A percentile compares a stretch with the other conserved stretches of the same genome.
These are phyloP conservation scores for Cataglyphis altisquamis DNA, from an alignment of 2,888 invertebrate species.

Conservation along the genomic window DNA sequence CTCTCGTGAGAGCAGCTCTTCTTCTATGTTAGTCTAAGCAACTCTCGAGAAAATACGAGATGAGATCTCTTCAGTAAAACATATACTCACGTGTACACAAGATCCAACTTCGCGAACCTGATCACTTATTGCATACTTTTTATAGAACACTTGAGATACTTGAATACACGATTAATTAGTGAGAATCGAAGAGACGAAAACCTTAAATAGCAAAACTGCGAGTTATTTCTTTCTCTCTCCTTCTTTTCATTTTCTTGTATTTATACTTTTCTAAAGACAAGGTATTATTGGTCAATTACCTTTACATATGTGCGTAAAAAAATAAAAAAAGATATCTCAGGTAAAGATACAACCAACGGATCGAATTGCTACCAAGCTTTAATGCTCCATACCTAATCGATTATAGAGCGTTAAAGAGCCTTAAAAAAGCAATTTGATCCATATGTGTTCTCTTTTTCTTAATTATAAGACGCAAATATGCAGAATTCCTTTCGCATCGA, in stretches of 20 bases:
- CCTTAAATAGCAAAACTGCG: not conserved
- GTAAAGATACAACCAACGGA: slow-evolving; percentile 18
- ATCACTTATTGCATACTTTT: slow-evolving; percentile 16
- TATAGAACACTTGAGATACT: not conserved
- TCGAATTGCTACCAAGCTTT: slow-evolving; percentile 37
- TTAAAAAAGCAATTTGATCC: slow-evolving; percentile 22
- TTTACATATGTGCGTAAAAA: not conserved
- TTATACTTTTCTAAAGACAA: not conserved
- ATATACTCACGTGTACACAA: not conserved
- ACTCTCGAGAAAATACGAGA: slow-evolving; percentile 38
- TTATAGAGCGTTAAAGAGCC: slow-evolving; percentile 19
- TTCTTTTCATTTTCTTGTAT: not conserved
- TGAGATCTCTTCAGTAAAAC: slow-evolving; percentile 36
- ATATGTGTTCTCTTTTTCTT: not conserved
- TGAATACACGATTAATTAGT: not conserved
- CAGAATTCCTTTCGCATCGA: slow-evolving; percentile 1
- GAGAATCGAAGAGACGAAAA: not conserved
- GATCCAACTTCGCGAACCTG: not conserved
- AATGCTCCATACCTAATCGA: slow-evolving; percentile 29
- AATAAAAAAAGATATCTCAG: not conserved
- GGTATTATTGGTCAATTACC: not conserved
- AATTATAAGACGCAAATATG: slow-evolving; percentile 18
- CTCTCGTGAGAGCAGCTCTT: slow-evolving; percentile 15
- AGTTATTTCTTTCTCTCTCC: no score
- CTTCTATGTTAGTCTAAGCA: slow-evolving; percentile 30